A percentile compares a stretch with the other conserved stretches of the same genome.
These are phyloP conservation scores for Euphonia xanthogaster DNA, from an alignment of 2,797 vertebrate genomes.

Conservation along the genomic window DNA sequence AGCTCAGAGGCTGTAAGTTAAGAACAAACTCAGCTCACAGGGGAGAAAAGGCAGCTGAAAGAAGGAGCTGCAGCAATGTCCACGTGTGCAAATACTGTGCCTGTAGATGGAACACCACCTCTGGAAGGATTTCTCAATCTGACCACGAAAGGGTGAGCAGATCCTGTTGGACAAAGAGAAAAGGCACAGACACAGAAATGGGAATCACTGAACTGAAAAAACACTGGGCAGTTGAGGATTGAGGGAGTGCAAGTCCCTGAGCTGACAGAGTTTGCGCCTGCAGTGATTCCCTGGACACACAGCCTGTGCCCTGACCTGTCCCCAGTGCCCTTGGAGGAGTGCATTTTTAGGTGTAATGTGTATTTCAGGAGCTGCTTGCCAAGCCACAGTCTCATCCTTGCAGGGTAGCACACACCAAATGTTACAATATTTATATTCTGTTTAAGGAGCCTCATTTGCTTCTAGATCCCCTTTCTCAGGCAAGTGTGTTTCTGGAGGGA, in stretches of 20 bases:
- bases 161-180: background rate
- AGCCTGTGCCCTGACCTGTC: background rate
- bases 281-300: background rate
- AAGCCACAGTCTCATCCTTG: background rate
- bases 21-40: background rate
- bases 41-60: background rate
- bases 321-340: background rate
- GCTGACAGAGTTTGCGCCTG: background rate
- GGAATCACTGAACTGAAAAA: background rate
- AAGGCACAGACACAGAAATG: rapidly evolving
- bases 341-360: background rate
- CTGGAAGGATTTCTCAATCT: background rate
- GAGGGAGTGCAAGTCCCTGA: background rate
- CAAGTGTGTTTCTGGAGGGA: background rate
- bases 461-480: background rate
- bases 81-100: rapidly evolving
- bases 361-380: background rate
- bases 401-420: background rate
- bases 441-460: background rate
- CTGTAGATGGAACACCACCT: background rate
- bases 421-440: rapidly evolving
- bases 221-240: background rate
- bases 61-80: background rate
- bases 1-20: background rate
- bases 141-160: background rate